phyloP scores from a whole-genome alignment of 1,140 invertebrate species.

The Zaprionus ornatus region DNA sequence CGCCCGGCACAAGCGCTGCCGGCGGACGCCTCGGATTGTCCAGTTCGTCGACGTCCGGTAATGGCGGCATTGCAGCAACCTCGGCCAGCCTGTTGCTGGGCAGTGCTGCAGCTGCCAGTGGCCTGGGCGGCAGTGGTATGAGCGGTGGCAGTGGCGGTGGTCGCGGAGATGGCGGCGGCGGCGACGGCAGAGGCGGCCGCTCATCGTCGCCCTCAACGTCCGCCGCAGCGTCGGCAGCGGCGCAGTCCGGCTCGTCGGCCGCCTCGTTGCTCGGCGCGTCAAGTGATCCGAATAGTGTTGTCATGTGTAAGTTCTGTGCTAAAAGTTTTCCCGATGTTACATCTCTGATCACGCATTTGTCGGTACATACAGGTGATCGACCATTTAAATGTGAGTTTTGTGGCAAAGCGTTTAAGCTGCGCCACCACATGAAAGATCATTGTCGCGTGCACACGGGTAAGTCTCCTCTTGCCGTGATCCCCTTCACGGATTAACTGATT shows the following conservation, averaged over 20 bases:
- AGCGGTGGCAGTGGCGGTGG: constrained; percentile 34
- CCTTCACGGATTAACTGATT: not conserved
- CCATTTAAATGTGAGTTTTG: constrained; percentile 96
- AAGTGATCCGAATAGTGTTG: constrained; percentile 89
- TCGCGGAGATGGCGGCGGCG: constrained; percentile 26
- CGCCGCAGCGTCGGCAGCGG: constrained; percentile 75
- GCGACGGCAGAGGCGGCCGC: constrained; percentile 45
- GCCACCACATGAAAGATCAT: constrained; percentile 97
- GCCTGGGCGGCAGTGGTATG: constrained; percentile 11
- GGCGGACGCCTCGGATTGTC: constrained; percentile 39
- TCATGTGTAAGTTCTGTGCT: constrained; percentile 95
- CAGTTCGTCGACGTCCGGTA: constrained; percentile 49
- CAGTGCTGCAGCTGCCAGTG: constrained; percentile 28
- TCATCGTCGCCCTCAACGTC: constrained; percentile 76
- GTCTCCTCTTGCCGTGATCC: constrained; percentile 50
- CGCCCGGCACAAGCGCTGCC: constrained; percentile 52
- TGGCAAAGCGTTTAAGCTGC: constrained; percentile 94
- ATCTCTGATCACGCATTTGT: constrained; percentile 92
- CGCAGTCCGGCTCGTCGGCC: constrained; percentile 83
- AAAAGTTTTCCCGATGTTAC: constrained; percentile 95
- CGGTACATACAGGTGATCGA: constrained; percentile 93
- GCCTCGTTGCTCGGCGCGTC: constrained; percentile 83
- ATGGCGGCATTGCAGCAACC: constrained; percentile 37
- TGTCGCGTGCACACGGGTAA: constrained; percentile 94
- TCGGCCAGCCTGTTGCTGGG: constrained; percentile 33